These are phyloP conservation scores for Mythimna pallens DNA, from an alignment of 2,888 invertebrate genomes.

Conservation along the genomic window DNA sequence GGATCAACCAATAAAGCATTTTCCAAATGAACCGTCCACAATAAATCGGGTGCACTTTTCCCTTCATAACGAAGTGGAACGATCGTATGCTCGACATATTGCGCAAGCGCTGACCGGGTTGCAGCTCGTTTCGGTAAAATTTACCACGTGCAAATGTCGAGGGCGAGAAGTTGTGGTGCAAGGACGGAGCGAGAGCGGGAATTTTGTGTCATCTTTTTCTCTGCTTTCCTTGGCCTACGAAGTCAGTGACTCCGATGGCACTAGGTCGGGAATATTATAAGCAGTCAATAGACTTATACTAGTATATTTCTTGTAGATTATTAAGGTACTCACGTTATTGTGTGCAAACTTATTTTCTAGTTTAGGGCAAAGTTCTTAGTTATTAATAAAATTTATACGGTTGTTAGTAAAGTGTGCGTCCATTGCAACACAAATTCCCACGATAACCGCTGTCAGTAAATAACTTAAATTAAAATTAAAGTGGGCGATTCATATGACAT, in stretches of 20 bases:
- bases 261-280: not conserved
- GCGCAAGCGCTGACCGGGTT: conserved; percentile 75
- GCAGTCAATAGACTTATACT: not conserved
- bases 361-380: too few species aligned
- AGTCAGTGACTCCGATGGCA: not conserved
- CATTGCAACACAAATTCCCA: conserved; percentile 44
- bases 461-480: conserved; percentile 67
- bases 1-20: conserved; percentile 50
- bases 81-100: conserved; percentile 79
- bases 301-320: not conserved
- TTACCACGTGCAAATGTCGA: conserved; percentile 82
- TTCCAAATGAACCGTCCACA: conserved; percentile 53
- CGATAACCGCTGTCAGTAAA: conserved; percentile 59
- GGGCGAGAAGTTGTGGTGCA: conserved; percentile 63
- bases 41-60: conserved; percentile 66
- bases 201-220: conserved; percentile 1
- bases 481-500: conserved; percentile 78
- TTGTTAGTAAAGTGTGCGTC: conserved; percentile 15
- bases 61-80: conserved; percentile 78
- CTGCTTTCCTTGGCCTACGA: not conserved
- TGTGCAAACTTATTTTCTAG: too few species aligned
- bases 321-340: not conserved
- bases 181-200: conserved; percentile 59
- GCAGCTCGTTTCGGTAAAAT: conserved; percentile 79
- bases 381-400: not conserved